These are phyloP conservation scores for Todiramphus saurophagus DNA, from an alignment of 2,113 vertebrate species.

Conservation along the genomic window DNA sequence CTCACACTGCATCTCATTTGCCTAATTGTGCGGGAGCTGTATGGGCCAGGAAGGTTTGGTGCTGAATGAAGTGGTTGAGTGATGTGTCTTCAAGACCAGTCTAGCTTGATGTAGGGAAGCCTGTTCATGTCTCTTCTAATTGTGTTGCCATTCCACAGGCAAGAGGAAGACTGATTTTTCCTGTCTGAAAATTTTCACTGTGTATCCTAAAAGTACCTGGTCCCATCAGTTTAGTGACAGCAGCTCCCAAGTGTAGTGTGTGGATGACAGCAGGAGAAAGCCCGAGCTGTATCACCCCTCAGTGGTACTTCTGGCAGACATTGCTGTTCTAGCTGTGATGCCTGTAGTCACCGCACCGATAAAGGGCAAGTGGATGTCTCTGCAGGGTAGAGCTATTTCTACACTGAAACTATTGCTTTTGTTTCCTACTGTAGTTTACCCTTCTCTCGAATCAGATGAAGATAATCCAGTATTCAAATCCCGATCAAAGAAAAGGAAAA, in stretches of 20 bases:
- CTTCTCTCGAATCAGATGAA: constrained; percentile 96
- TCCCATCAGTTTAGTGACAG: background rate
- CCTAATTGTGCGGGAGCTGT: background rate
- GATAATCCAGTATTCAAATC: constrained; percentile 99
- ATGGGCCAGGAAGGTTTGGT: background rate
- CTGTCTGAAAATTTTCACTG: background rate
- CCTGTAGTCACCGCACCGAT: background rate
- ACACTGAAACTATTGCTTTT: background rate
- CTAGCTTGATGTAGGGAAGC: background rate
- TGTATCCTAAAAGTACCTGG: background rate
- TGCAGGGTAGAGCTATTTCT: background rate
- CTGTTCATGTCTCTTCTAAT: background rate
- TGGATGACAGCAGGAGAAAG: background rate
- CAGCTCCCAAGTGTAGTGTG: background rate
- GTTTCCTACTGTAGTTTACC: constrained; percentile 84
- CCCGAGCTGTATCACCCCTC: background rate
- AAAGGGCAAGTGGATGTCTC: background rate
- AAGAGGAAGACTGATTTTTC: background rate
- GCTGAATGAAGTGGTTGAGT: background rate
- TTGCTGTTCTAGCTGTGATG: background rate
- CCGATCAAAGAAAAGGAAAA: constrained; percentile 98
- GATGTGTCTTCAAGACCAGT: background rate
- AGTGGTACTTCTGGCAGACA: background rate
- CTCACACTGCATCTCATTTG: background rate
- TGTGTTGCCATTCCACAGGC: background rate